These are phyloP conservation scores for Anodontia alba DNA, from an alignment of 2,888 invertebrate genomes.

Conservation along the genomic window DNA sequence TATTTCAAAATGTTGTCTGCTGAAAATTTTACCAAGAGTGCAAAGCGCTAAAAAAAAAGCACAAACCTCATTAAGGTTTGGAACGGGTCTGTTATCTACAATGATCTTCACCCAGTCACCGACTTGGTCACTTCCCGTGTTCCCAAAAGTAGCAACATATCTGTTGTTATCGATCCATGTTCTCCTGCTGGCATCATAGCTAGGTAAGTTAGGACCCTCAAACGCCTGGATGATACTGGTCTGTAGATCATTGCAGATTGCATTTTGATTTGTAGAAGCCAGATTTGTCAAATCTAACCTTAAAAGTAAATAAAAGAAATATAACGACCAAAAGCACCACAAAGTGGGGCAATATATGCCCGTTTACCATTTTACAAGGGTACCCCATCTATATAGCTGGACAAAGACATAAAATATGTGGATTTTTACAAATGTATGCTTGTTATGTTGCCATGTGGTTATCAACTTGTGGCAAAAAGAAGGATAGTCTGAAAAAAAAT, in stretches of 20 bases:
- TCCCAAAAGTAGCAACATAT: slow-evolving; percentile 83
- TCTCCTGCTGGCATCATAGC: slow-evolving; percentile 23
- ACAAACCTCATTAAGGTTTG: slow-evolving; percentile 27
- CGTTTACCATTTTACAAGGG: too few relatives aligned
- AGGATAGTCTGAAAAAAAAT: neutral
- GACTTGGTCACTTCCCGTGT: slow-evolving; percentile 71
- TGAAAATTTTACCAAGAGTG: too few relatives aligned
- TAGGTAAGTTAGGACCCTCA: slow-evolving; percentile 61
- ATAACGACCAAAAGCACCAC: neutral
- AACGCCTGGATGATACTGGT: slow-evolving; percentile 69
- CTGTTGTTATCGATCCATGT: slow-evolving; percentile 56
- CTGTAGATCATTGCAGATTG: slow-evolving; percentile 73
- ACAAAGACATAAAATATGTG: too few relatives aligned
- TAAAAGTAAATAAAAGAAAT: slow-evolving; percentile 28
- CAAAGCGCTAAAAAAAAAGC: too few relatives aligned
- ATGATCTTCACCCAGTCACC: slow-evolving; percentile 83
- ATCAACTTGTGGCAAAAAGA: too few relatives aligned
- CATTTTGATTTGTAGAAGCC: slow-evolving; percentile 23
- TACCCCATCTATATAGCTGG: too few relatives aligned
- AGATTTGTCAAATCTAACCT: slow-evolving; percentile 72
- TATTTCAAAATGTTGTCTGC: too few relatives aligned
- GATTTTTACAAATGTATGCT: too few relatives aligned
- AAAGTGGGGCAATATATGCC: too few relatives aligned
- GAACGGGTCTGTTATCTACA: slow-evolving; percentile 52
- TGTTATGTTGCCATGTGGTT: too few relatives aligned